A percentile compares a stretch with the other conserved stretches of the same genome.
These are phyloP conservation scores for Orestias chungarensis DNA, from an alignment of 2,797 vertebrate genomes.

Conservation along the genomic window DNA sequence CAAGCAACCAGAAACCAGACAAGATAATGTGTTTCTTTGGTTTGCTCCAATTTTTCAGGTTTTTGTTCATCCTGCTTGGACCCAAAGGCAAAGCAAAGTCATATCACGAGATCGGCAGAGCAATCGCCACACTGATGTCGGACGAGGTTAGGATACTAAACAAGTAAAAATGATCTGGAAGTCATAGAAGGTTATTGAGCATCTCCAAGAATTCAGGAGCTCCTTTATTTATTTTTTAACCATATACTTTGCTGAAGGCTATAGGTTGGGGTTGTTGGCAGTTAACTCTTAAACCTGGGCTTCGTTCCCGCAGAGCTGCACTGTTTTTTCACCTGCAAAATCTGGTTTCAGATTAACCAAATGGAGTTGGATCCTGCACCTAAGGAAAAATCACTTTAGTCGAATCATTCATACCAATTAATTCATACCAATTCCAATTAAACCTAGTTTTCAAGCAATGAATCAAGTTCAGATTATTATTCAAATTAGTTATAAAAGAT, in stretches of 20 bases:
- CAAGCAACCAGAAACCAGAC: not conserved
- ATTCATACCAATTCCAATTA: no score
- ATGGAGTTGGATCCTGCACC: no score
- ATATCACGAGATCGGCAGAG: constrained; percentile 97
- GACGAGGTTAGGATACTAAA: constrained; percentile 86
- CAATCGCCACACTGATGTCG: constrained; percentile 97
- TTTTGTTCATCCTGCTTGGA: constrained; percentile 96
- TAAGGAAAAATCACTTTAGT: no score
- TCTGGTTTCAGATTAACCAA: no score
- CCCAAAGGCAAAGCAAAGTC: constrained; percentile 98
- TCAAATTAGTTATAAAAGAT: no score
- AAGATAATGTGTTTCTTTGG: not conserved
- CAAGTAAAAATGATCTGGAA: not conserved
- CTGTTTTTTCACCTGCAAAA: not conserved
- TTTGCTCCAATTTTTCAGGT: constrained; percentile 76
- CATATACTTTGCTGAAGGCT: not conserved
- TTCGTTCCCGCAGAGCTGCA: not conserved
- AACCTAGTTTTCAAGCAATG: no score
- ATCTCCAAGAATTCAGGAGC: no score
- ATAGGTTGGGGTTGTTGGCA: not conserved
- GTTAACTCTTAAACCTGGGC: not conserved
- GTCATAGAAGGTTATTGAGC: no score
- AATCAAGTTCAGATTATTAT: no score
- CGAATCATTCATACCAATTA: no score
- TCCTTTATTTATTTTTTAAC: no score